phyloP scores from a whole-genome alignment of 2,113 vertebrate genomes.

The Gasterosteus aculeatus region DNA sequence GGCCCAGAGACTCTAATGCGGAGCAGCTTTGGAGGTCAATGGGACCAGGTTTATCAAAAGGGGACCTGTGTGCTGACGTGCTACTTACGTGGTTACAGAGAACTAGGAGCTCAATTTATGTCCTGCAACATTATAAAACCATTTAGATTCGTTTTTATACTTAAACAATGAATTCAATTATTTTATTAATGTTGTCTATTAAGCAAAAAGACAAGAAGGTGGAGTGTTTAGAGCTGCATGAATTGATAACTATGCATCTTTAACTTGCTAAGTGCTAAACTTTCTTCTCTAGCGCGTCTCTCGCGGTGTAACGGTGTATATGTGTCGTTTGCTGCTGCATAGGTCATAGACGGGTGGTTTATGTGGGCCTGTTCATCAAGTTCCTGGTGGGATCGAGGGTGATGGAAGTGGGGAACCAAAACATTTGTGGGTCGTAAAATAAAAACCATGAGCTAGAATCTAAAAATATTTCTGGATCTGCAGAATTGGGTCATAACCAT shows the following conservation, averaged over 20 bases:
- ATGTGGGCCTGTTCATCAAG: neutral
- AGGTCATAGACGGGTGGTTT: neutral
- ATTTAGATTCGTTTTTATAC: neutral
- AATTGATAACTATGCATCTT: neutral
- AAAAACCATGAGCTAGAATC: neutral
- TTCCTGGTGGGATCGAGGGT: neutral
- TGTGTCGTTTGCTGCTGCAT: neutral
- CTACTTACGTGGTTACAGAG: neutral
- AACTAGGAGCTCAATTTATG: neutral
- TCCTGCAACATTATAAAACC: neutral
- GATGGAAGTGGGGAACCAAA: neutral
- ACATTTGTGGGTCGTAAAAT: neutral
- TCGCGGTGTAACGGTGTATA: neutral
- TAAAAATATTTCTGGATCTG: neutral
- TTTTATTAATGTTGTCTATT: neutral
- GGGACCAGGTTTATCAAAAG: constrained; percentile 16
- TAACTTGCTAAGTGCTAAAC: neutral
- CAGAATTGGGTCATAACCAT: neutral
- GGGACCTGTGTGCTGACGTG: constrained; percentile 20
- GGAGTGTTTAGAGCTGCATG: neutral
- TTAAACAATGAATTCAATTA: neutral
- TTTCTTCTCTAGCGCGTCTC: neutral
- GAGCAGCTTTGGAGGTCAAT: constrained; percentile 29
- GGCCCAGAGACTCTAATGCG: neutral
- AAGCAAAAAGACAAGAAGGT: neutral